Base-by-base conservation (phyloP, 2,888 invertebrate genomes). In the Scaptodrosophila latifasciaeformis region DNA sequence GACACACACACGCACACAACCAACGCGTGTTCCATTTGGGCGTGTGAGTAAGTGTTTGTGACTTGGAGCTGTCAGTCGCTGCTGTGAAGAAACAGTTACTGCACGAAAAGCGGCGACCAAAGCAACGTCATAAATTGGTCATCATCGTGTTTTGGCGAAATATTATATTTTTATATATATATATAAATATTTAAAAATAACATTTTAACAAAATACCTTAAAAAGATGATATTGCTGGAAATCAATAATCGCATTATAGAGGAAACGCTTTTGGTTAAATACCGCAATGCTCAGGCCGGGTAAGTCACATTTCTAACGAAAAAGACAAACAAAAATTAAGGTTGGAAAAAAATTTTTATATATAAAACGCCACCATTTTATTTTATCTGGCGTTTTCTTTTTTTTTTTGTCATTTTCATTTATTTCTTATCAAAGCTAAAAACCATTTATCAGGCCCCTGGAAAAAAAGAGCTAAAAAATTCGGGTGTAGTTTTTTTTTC, bases 181-280 rank as follows among this genome's bases (percentile, higher is more conserved):
- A 46, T 30, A 37, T 34, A 37, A 37, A 37, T 37, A 5, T 24
- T 24, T 3, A 24, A 24, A 24, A 24, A 3, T 24, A 7, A 3
- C 24, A 42, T 15, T 19, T n/a, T 13, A 47, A 17, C 49, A 13
- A 49, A 47, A 56, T 48, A 31, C 30, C 9, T 34, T 43, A 49
- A 45, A 54, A 69, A 52, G 50, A 96, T 96, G 96, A 96, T 97
- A 91, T 91, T 97, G 87, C 91, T 99, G 87, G 99, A 99, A 92
- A 97, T 97, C 89, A 96, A 98, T 90, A 99, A 99, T 90, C 93
- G 97, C 88, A 97, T 99, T 89, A 93, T 99, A 83, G 97, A 97
- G 90, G 99, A 99, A 88, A 96, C 97, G 60, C 90, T 99, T 86
- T 91, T 93, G 85, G 91, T 95, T 82, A 98, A 98, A 91, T 97